Base-by-base conservation (phyloP, 2,888 invertebrate genomes). In the Panorpa germanica region DNA sequence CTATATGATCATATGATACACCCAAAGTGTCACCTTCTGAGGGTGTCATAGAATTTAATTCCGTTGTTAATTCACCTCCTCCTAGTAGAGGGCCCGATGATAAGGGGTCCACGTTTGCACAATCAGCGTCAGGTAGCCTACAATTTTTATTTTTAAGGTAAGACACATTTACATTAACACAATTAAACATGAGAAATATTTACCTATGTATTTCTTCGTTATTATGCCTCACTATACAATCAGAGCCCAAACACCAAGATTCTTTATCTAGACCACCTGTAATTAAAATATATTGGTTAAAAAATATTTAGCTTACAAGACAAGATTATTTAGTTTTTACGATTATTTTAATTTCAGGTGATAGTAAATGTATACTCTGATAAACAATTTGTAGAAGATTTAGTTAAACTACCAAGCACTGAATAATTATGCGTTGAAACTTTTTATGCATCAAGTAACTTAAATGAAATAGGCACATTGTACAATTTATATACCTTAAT, bases 11-110 rank as follows among this genome's bases (percentile, higher is more conserved):
- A 51, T 83, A 98, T 1, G 88, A 77, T 19, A 98, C 63, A 14
- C 96, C 95, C 43, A 95, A 67, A 32, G 86, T 71, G 50, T 96
- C 96, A 15, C 96, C 93, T 57, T 96, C 95, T 45, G 81, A 77
- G 3, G 82, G 74, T 46, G 70, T 65, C 33, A 52, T 50, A 41
- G 47, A 53, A 51, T 33, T 48, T 46, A 20, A 51, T 46, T 7
- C 36, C 39, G 18, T 21, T 7, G 33, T 35, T 32, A 18, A 49
- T 47, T n/a, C 45, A 45, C 2, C 55, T 50, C 10, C 55, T 50
- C 3, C 49, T 53, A 1, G 55, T 54, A 12, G 56, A 24, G 9
- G 21, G 25, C 11, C 23, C 50, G 4, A 56, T 57, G 3, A 60
- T 45, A 2, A 60, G n/a, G n/a, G 43, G 15, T 61, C 60, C 2